These are phyloP conservation scores for Nomada ruficornis DNA, from an alignment of 2,888 invertebrate genomes.

Conservation along the genomic window DNA sequence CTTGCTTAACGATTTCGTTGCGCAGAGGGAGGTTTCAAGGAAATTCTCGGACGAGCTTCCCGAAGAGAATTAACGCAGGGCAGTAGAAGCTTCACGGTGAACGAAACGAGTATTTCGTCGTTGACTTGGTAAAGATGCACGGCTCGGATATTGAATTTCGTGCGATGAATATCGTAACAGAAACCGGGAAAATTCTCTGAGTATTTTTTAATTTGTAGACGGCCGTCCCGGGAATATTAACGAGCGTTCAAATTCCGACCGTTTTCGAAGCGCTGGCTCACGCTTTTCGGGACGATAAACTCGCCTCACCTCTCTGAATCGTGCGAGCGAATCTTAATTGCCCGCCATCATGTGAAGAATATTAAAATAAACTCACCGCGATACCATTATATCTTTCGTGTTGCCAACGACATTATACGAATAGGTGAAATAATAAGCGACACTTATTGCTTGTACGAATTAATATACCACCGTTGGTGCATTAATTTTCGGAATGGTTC, in stretches of 20 bases:
- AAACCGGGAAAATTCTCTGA: constrained; percentile 17
- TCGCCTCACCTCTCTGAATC: not conserved
- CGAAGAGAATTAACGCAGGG: not conserved
- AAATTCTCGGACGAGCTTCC: constrained; percentile 1
- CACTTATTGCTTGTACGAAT: too few species aligned
- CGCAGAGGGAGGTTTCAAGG: not conserved
- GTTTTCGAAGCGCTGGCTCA: not conserved
- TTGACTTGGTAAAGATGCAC: not conserved
- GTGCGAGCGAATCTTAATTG: not conserved
- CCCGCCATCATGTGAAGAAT: constrained; percentile 10
- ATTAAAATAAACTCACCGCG: not conserved
- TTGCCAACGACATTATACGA: too few species aligned
- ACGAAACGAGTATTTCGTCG: not conserved
- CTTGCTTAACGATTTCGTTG: constrained; percentile 16
- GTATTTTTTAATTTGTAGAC: not conserved
- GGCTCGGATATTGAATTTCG: constrained; percentile 40
- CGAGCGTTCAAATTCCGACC: not conserved
- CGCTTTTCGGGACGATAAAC: constrained; percentile 4
- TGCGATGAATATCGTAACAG: constrained; percentile 14
- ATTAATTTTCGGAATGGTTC: too few species aligned
- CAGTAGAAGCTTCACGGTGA: too few species aligned
- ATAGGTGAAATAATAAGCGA: too few species aligned
- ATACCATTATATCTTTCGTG: not conserved
- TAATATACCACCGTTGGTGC: too few species aligned
- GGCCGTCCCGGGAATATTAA: constrained; percentile 5